Conservation (phyloP, 1,140 invertebrate genomes). For the Tetramorium alpestre region DNA sequence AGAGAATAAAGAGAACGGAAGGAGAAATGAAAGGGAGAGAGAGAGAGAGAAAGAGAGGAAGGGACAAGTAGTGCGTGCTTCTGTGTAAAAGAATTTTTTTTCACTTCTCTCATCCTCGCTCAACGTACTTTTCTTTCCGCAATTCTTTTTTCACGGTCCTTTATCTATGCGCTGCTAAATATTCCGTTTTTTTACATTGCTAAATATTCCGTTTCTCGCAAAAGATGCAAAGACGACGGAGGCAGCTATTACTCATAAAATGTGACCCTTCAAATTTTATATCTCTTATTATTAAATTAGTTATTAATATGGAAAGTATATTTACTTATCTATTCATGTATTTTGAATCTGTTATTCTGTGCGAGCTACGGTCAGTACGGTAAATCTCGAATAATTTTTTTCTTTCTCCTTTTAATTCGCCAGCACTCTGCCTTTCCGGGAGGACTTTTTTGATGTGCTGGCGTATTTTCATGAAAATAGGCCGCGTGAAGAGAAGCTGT, state of each 20-base stretch:
- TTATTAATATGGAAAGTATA: neutral
- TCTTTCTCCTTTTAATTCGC: neutral
- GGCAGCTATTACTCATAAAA: neutral
- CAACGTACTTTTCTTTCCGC: slow-evolving; percentile 26
- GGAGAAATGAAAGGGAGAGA: slow-evolving; percentile 41
- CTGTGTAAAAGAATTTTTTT: slow-evolving; percentile 75
- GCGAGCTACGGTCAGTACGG: neutral
- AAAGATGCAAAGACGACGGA: neutral
- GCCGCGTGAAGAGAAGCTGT: slow-evolving; percentile 67
- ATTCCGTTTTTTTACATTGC: neutral
- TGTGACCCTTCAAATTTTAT: neutral
- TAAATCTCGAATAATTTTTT: slow-evolving; percentile 19
- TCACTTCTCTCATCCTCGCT: slow-evolving; percentile 52
- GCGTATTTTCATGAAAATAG: slow-evolving; percentile 76
- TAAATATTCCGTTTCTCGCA: neutral
- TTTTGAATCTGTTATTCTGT: neutral
- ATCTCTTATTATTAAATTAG: too few relatives aligned
- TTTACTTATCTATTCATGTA: neutral
- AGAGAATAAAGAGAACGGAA: neutral
- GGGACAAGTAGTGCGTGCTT: slow-evolving; percentile 50
- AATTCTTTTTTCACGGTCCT: neutral
- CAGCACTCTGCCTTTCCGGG: slow-evolving; percentile 43
- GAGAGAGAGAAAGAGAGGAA: slow-evolving; percentile 21
- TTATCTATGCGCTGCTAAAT: slow-evolving; percentile 12
- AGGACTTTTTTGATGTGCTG: slow-evolving; percentile 56